Percentiles rank a stretch among this genome's conserved stretches.
Conservation (phyloP, 2,888 invertebrate genomes). For the Abrostola triplasia region DNA sequence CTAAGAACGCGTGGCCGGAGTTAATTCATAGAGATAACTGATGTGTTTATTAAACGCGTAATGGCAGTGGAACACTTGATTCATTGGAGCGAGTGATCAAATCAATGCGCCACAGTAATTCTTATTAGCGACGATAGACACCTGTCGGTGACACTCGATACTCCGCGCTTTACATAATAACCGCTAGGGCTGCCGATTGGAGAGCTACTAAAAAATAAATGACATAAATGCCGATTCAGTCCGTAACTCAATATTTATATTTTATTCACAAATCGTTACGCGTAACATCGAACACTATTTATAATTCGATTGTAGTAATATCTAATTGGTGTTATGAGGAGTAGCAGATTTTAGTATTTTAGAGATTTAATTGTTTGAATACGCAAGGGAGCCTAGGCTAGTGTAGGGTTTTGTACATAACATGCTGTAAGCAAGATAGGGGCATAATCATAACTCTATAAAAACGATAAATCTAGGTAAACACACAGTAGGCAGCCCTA, state of each 20-base stretch:
- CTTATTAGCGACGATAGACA: slow-evolving; percentile 71
- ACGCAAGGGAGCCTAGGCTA: no score
- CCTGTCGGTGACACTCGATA: slow-evolving; percentile 77
- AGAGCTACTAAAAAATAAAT: neutral
- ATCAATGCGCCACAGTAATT: slow-evolving; percentile 65
- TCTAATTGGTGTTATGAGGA: no score
- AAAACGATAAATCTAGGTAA: neutral
- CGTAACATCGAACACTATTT: no score
- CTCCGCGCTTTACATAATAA: slow-evolving; percentile 75
- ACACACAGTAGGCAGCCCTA: neutral
- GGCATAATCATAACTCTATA: neutral
- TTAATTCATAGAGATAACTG: slow-evolving; percentile 49
- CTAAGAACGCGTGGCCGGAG: slow-evolving; percentile 43
- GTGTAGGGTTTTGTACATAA: no score
- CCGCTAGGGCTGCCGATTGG: slow-evolving; percentile 7
- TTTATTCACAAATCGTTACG: no score
- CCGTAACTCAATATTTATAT: no score
- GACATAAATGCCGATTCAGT: neutral
- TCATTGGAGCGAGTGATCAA: slow-evolving; percentile 50
- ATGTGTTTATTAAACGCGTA: slow-evolving; percentile 50
- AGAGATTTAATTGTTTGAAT: no score
- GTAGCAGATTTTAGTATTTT: no score
- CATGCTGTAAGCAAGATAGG: no score
- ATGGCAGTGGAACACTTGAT: slow-evolving; percentile 48
- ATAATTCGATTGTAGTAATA: no score